Evolutionary conservation across 2,797 vertebrate genomes (phyloP), one percentile per base, ranked within the genome.

Genomic region (Mus minutoides): DNA sequence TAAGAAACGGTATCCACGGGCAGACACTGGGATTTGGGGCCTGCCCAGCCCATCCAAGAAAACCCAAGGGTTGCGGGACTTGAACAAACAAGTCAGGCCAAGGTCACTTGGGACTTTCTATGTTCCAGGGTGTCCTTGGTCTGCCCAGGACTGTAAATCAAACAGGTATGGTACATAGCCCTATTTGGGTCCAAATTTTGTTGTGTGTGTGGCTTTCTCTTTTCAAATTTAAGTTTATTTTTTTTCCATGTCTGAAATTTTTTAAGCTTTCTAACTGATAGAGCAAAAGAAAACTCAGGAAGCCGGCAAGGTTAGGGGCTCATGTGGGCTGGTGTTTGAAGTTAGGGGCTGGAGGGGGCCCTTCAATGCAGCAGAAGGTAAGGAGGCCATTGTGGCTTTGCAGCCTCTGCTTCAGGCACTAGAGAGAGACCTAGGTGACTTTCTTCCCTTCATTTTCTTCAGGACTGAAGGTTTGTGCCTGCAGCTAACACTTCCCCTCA

Each of bases 11-110:
- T 56, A 46, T 8, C 7, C 0, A 0, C 1, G 0, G 17, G 43
- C 1, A 6, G 31, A 52, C 49, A 0, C 79, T 40, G 88, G 43
- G 89, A 11, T 24, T 4, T 5, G 62, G 54, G 49, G 56, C 73
- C 62, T 34, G 17, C 54, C 21, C 1, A 2, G 40, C 34, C 0
- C 10, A 10, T 4, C 49, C 0, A 7, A 46, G 67, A 31, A 54
- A 19, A 6, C 54, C 1, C 7, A 0, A n/a, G 62, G 17, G 64
- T 2, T 0, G 1, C 0, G 31, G 1, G 1, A 4, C 52, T 24
- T 8, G 73, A 64, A 43, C 37, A 43, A 56, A 9, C 5, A 8
- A 6, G 6, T 8, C 40, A 21, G 7, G 31, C 85, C 64, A 1
- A 2, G 0, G 71, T n/a, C 75, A 17, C 26, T 0, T 5, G 1